Base-by-base conservation (phyloP, 2,888 invertebrate genomes). In the Thymelicus sylvestris region DNA sequence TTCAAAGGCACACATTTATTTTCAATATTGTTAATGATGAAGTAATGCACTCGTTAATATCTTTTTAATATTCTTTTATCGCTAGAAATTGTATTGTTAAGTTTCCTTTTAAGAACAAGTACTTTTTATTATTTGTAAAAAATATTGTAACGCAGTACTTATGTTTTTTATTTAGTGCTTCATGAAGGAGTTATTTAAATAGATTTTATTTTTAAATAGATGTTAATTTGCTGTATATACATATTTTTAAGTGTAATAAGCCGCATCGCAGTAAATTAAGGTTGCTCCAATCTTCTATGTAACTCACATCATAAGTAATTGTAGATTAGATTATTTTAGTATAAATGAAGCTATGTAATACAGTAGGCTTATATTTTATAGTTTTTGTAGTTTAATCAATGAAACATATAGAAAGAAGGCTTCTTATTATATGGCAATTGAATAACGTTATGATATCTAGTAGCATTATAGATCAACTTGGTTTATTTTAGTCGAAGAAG, bases 1-100 rank as follows among this genome's bases (percentile, higher is more conserved):
- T 15, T 39, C 65, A 52, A 41, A 15, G n/a, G 47, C 65, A 55
- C 52, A 62, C 47, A 52, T 55, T 12, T 41, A 63, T 47, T 62
- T 24, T 13, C 13, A 55, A 6, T 10, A 24, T 38, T 8, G 7
- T 64, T 31, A 13, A 41, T 19, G 55, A 24, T 39, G 19, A 12
- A 55, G 39, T 65, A 47, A 13, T 19, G 65, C 55, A 52, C 50
- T 52, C 55, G 19, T 15, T 52, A 15, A n/a, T 7, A 6, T 50
- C 6, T 8, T 5, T 50, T 50, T n/a, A 7, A 2, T 50, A n/a
- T 50, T 50, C 15, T 50, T 50, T n/a, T 7, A 52, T 52, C 50
- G 50, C 19, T 52, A 52, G 50, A 52, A 19, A 19, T 3, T 19
- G 19, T 8, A 19, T 52, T 8, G 15, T 8, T 15, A 52, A 52